Evolutionary conservation across 2,113 vertebrate genomes (phyloP), one percentile per base, ranked within the genome.

Genomic region (Eira barbara): DNA sequence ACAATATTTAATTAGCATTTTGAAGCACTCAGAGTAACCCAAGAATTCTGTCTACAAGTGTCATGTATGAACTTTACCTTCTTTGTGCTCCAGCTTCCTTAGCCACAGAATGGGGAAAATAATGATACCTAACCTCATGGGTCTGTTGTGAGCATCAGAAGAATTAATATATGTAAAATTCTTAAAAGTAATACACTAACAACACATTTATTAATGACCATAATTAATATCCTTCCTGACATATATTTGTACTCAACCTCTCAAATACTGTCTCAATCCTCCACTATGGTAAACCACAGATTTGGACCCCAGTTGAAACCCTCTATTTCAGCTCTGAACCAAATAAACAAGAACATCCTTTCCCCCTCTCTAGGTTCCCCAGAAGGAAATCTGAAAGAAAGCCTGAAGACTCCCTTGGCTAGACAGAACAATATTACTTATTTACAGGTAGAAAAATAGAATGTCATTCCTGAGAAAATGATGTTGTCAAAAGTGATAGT

Each of bases 381-480:
- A 73, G 45, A 73, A 97, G 11, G 39, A 96, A 89, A 97, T 78
- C 31, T 92, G 82, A 87, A 10, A 84, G 57, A 57, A 96, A 90
- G 25, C 65, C 23, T 49, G 13, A 95, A 63, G 67, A 76, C 87
- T 87, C 34, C 55, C 91, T 84, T 89, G n/a, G 71, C 9, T 63
- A 86, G 39, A 78, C 55, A 81, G 61, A 93, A 92, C 39, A 97
- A 67, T 23, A 89, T 31, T 31, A 73, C 55, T 96, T 81, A 69
- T 55, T 74, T 90, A 25, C 9, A 90, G 45, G 34, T 78, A 90
- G 73, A 96, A 95, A 97, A 92, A 96, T 0, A 97, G 13, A 81
- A 96, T 93, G 45, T 78, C 45, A 93, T 59, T 55, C 49, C 49
- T 78, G 63, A 95, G 57, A 93, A 98, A 95, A 95, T 81, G 21